phyloP scores from a whole-genome alignment of 2,113 vertebrate species.

The Microcebus murinus region DNA sequence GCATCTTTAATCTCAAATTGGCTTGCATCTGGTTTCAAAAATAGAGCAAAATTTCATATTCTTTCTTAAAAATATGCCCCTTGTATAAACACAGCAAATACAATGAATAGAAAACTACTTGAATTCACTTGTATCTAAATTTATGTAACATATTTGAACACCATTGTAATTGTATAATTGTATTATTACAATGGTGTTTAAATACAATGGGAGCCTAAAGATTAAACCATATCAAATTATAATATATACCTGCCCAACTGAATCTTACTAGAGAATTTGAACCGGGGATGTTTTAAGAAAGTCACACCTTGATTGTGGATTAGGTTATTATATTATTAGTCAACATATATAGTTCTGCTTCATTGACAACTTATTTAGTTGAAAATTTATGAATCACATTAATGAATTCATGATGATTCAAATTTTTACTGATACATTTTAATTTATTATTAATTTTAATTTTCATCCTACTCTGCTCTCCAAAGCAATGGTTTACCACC shows the following conservation, averaged over 20 bases:
- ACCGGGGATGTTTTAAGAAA: background rate
- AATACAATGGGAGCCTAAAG: background rate
- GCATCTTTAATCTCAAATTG: slow-evolving; percentile 43
- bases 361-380: background rate
- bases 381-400: background rate
- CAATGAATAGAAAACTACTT: background rate
- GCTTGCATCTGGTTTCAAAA: background rate
- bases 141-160: background rate
- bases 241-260: background rate
- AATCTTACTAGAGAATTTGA: slow-evolving; percentile 18
- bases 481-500: background rate
- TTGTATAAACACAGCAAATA: background rate
- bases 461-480: background rate
- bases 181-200: no score
- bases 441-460: background rate
- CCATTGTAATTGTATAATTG: background rate
- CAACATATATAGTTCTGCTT: background rate
- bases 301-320: background rate
- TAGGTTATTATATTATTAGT: background rate
- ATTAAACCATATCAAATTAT: background rate
- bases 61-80: background rate
- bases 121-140: background rate
- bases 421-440: background rate
- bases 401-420: background rate
- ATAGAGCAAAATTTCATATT: background rate